These are phyloP conservation scores for Aphaenogaster ashmeadi DNA, from an alignment of 1,140 invertebrate species.

Conservation along the genomic window DNA sequence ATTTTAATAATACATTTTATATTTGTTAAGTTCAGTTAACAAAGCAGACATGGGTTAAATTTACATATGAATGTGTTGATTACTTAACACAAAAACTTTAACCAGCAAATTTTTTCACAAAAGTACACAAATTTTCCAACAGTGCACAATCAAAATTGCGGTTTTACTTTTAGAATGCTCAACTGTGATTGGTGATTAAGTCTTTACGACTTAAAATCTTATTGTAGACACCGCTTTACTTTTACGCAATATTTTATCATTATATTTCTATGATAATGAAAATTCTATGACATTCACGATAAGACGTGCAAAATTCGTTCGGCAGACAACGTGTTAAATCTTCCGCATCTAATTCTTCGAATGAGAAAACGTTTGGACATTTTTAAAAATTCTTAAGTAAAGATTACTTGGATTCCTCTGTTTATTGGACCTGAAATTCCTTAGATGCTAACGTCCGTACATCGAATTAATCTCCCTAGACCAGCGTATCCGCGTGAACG, in stretches of 20 bases:
- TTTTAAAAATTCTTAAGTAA: not conserved
- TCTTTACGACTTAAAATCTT: no score
- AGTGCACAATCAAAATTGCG: no score
- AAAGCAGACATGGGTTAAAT: no score
- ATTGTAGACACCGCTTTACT: not conserved
- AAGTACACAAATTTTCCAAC: no score
- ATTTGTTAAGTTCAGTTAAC: no score
- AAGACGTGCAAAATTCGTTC: not conserved
- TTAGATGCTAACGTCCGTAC: not conserved
- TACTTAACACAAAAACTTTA: no score
- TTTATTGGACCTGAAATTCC: not conserved
- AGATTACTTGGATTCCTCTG: not conserved
- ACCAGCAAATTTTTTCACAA: no score
- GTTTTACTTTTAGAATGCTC: no score
- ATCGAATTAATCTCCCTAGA: conserved; percentile 46
- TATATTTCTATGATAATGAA: no score
- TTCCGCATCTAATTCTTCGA: not conserved
- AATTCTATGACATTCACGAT: not conserved
- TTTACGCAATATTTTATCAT: not conserved
- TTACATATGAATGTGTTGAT: no score
- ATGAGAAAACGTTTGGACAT: not conserved
- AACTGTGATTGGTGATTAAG: no score
- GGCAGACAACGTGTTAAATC: not conserved
- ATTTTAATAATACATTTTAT: no score
- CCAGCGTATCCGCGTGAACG: conserved; percentile 64